These are phyloP conservation scores for Austrofundulus limnaeus DNA, from an alignment of 2,113 vertebrate genomes.

Conservation along the genomic window DNA sequence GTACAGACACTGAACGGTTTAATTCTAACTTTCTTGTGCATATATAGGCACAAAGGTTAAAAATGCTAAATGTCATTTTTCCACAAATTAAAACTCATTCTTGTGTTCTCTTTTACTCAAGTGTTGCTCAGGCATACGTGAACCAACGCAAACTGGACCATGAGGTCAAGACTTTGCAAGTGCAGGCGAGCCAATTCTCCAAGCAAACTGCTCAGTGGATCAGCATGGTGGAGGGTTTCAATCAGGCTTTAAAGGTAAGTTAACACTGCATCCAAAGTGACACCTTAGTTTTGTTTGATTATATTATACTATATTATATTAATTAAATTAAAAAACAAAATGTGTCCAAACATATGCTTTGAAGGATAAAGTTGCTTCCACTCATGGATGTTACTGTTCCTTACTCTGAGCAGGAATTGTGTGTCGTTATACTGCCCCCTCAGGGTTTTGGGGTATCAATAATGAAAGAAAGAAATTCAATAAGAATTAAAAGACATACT, in stretches of 20 bases:
- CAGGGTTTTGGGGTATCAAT: no score
- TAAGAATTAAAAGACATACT: no score
- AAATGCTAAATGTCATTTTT: not conserved
- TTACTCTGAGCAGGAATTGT: no score
- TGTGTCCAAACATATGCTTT: no score
- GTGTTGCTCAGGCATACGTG: constrained; percentile 92
- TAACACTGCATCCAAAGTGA: not conserved
- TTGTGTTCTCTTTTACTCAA: constrained; percentile 48
- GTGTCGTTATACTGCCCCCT: no score
- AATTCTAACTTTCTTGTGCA: not conserved
- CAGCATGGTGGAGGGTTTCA: constrained; percentile 95
- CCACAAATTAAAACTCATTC: not conserved
- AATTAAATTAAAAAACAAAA: no score
- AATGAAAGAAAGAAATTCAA: no score
- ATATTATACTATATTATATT: no score
- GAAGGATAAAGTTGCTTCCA: no score
- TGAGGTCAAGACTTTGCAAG: constrained; percentile 93
- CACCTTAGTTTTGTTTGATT: no score
- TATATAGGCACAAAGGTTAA: not conserved
- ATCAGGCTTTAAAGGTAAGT: constrained; percentile 91
- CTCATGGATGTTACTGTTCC: no score
- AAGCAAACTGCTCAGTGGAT: constrained; percentile 97
- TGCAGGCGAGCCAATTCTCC: constrained; percentile 92
- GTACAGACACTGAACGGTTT: not conserved
- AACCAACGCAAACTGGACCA: constrained; percentile 96